Conservation (phyloP, 1,140 invertebrate species). For the Pachypeltis micranthus region DNA sequence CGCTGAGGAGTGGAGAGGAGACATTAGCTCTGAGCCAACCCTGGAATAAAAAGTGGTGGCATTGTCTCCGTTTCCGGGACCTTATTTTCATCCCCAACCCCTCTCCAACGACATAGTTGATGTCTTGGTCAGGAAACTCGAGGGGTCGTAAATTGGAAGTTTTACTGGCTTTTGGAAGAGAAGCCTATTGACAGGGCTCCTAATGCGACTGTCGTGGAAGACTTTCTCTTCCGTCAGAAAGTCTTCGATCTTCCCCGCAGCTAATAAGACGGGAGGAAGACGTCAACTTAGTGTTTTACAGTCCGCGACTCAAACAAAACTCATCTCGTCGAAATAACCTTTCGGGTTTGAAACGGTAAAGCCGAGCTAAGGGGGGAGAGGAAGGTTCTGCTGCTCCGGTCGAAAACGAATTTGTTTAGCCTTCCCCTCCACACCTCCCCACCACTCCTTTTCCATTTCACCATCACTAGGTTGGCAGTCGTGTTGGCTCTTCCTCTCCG, state of each 20-base stretch:
- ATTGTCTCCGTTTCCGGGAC: no score
- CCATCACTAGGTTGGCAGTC: background rate
- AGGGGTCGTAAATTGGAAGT: background rate
- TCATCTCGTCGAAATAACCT: slow-evolving; percentile 6
- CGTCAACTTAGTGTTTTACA: slow-evolving; percentile 4
- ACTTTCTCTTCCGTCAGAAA: background rate
- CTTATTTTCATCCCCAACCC: no score
- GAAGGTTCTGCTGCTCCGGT: background rate
- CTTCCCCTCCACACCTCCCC: no score
- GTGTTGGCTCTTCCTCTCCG: slow-evolving; percentile 5
- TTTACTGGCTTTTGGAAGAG: background rate
- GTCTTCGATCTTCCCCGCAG: background rate
- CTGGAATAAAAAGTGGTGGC: no score
- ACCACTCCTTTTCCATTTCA: slow-evolving; percentile 6
- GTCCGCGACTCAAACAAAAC: slow-evolving; percentile 3
- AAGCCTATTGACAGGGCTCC: background rate
- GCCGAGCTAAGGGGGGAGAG: background rate
- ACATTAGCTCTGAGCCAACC: no score
- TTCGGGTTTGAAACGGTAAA: no score
- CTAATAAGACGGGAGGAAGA: background rate
- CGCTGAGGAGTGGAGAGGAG: no score
- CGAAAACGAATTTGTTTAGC: slow-evolving; percentile 8
- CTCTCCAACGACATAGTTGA: no score
- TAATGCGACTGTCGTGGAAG: background rate
- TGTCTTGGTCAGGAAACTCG: no score